Evolutionary conservation across 2,797 vertebrate species (phyloP).

Genomic region (Pitangus sulphuratus): DNA sequence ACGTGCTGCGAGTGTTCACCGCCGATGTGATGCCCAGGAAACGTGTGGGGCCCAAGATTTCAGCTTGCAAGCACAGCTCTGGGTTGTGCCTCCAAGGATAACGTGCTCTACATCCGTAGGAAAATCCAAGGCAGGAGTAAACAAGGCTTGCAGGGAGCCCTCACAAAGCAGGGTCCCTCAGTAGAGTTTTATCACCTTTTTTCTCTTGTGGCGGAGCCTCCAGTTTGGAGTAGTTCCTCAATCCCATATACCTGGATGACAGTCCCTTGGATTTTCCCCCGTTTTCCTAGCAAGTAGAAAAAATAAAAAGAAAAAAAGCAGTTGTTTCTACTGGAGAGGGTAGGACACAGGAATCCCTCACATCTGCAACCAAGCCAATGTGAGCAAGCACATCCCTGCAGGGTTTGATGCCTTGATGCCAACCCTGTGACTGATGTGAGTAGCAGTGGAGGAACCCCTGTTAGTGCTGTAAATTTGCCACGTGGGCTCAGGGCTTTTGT

Average conservation of each 20-base stretch:
- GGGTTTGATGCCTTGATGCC: neutral
- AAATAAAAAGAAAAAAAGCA: neutral
- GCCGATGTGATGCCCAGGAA: neutral
- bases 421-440: neutral
- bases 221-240: neutral
- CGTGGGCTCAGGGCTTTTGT: fast-evolving
- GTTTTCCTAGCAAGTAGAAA: neutral
- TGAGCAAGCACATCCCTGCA: neutral
- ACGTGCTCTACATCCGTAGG: fast-evolving
- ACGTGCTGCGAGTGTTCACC: fast-evolving
- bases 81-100: neutral
- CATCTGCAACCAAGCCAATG: neutral
- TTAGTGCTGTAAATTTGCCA: fast-evolving
- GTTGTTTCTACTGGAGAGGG: neutral
- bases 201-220: neutral
- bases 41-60: fast-evolving
- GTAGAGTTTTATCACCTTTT: neutral
- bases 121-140: neutral
- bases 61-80: neutral
- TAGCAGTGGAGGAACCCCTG: neutral
- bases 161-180: neutral
- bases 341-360: neutral
- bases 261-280: neutral
- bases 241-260: neutral
- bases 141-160: neutral